phyloP scores from a whole-genome alignment of 1,140 invertebrate species.

The Drosophila quadrilineata region DNA sequence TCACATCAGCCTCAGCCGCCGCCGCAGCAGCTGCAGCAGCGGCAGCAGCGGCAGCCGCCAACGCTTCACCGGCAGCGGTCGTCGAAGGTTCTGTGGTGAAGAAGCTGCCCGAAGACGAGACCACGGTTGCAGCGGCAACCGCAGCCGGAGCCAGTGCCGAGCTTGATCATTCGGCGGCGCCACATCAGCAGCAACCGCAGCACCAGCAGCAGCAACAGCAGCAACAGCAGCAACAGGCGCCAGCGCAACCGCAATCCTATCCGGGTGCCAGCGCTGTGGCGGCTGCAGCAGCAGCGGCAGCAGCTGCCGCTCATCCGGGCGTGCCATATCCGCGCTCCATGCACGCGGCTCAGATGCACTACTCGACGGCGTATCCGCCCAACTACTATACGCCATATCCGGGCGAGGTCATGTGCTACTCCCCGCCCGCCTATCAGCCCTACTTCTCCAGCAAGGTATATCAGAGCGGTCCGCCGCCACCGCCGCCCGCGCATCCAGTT shows the following conservation, averaged over 20 bases:
- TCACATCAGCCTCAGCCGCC: constrained; percentile 39
- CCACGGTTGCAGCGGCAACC: constrained; percentile 13
- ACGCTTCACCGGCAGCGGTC: constrained; percentile 33
- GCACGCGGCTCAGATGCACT: constrained; percentile 80
- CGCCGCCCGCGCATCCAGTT: constrained; percentile 68
- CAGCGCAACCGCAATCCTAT: constrained; percentile 80
- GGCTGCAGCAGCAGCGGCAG: constrained; percentile 74
- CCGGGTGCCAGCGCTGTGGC: constrained; percentile 81
- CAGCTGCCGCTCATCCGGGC: constrained; percentile 80
- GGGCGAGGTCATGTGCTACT: constrained; percentile 83
- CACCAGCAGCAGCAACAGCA: constrained; percentile 46
- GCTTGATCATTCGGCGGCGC: constrained; percentile 12
- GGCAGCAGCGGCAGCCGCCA: constrained; percentile 60
- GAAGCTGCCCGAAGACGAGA: constrained; percentile 35
- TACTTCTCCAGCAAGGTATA: constrained; percentile 80
- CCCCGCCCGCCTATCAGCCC: constrained; percentile 83
- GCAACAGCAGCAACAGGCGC: constrained; percentile 77
- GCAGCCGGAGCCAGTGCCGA: constrained; percentile 2
- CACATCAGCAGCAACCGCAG: constrained; percentile 17
- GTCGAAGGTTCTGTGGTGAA: constrained; percentile 11
- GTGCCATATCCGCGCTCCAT: constrained; percentile 79
- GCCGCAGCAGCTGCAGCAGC: constrained; percentile 37
- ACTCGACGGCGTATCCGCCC: constrained; percentile 82
- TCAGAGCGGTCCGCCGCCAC: constrained; percentile 78
- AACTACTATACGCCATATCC: constrained; percentile 82